A percentile compares a stretch with the other conserved stretches of the same genome.
Evolutionary conservation across 2,113 vertebrate genomes (phyloP).

Genomic region (Pomatorhinus ruficollis): DNA sequence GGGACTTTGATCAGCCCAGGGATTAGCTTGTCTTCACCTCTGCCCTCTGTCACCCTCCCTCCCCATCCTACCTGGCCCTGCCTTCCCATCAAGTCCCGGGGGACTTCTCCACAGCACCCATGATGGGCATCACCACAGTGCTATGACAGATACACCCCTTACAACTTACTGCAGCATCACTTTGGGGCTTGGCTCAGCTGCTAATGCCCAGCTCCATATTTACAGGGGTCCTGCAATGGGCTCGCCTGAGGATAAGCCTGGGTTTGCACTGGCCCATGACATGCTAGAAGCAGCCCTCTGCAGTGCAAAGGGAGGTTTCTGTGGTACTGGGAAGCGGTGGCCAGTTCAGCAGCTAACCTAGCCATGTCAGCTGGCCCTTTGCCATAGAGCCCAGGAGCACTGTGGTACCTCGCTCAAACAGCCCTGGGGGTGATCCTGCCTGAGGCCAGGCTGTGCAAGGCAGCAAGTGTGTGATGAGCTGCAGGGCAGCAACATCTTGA

Average conservation of each 20-base stretch:
- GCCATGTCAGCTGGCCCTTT: neutral
- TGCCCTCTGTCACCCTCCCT: neutral
- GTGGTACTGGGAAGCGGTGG: neutral
- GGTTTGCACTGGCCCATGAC: neutral
- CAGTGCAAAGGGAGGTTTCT: neutral
- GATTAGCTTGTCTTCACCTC: neutral
- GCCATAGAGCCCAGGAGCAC: neutral
- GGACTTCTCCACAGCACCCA: neutral
- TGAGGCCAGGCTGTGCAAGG: neutral
- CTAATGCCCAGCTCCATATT: neutral
- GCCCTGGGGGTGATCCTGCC: neutral
- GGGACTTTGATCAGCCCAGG: neutral
- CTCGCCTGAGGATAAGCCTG: neutral
- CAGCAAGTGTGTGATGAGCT: neutral
- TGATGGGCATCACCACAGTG: neutral
- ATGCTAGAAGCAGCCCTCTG: neutral
- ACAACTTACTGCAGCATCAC: neutral
- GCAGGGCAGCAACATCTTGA: neutral
- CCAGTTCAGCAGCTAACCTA: neutral
- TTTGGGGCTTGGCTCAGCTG: neutral
- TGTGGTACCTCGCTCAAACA: neutral
- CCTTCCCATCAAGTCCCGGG: neutral
- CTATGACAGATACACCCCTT: neutral
- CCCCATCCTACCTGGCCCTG: neutral
- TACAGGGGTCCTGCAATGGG: rapidly evolving